These are phyloP conservation scores for Lutraria rhynchaena DNA, from an alignment of 1,140 invertebrate genomes.

Conservation along the genomic window DNA sequence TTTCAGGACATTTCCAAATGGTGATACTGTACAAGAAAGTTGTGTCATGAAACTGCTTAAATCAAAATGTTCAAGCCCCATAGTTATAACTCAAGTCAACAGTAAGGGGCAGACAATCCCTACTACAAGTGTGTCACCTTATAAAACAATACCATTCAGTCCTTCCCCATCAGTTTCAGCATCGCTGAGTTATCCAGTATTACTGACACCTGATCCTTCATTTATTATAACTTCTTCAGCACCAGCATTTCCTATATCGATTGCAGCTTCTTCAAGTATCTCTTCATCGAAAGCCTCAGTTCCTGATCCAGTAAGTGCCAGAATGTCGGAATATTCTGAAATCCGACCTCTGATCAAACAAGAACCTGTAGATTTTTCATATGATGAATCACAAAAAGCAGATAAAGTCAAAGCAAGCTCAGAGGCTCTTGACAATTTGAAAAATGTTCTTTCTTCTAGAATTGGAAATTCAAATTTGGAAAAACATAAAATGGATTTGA, in stretches of 20 bases:
- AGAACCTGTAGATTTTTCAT: slow-evolving; percentile 57
- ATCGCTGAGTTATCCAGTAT: slow-evolving; percentile 13
- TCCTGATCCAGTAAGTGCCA: not conserved
- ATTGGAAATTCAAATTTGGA: not conserved
- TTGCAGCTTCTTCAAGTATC: not conserved
- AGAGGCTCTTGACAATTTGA: slow-evolving; percentile 33
- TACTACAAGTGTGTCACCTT: not conserved
- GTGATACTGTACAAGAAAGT: too few relatives aligned
- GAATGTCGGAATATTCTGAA: not conserved
- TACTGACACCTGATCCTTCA: slow-evolving; percentile 14
- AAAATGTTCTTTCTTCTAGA: slow-evolving; percentile 20
- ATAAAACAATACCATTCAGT: slow-evolving; percentile 10
- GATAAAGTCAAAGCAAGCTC: slow-evolving; percentile 15
- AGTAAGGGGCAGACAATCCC: not conserved
- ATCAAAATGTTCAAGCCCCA: too few relatives aligned
- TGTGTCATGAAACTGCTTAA: too few relatives aligned
- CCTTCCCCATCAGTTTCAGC: not conserved
- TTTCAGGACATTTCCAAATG: not conserved
- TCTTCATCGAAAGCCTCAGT: not conserved
- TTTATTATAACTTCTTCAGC: slow-evolving; percentile 10
- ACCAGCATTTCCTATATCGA: not conserved
- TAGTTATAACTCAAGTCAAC: not conserved
- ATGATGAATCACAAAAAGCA: not conserved
- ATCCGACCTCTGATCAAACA: slow-evolving; percentile 57
- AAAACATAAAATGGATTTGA: not conserved